Conservation (phyloP, 2,113 vertebrate genomes). For the Gopherus evgoodei region DNA sequence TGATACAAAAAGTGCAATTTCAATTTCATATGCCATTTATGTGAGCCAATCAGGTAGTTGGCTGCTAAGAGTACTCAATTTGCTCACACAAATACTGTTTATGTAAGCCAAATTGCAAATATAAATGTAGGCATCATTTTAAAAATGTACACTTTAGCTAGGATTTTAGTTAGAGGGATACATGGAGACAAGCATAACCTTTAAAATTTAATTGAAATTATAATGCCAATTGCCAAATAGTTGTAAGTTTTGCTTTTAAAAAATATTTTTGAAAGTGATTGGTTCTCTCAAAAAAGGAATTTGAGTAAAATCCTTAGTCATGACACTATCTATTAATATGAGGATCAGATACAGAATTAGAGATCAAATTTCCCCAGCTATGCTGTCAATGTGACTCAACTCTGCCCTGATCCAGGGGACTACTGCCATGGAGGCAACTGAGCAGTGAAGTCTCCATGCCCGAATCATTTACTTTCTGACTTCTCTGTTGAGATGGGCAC, state of each 20-base stretch:
- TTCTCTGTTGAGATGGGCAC: background rate
- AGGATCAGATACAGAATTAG: background rate
- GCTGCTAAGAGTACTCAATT: background rate
- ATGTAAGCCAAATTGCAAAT: background rate
- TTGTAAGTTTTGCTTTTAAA: background rate
- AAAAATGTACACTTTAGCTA: background rate
- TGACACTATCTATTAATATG: background rate
- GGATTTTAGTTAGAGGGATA: background rate
- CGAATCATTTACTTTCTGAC: background rate
- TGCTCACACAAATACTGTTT: background rate
- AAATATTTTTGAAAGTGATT: background rate
- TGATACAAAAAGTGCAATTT: background rate
- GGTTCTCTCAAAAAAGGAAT: background rate
- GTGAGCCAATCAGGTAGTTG: background rate
- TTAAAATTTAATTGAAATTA: background rate
- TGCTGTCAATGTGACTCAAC: too few species aligned
- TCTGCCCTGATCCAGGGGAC: background rate
- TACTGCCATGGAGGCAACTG: background rate
- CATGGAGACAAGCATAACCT: background rate
- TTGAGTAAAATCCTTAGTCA: background rate
- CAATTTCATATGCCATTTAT: background rate
- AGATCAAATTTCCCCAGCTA: background rate
- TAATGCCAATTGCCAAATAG: background rate
- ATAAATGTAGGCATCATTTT: background rate
- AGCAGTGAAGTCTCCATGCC: background rate